Conservation (phyloP, 2,797 vertebrate species). For the Cyprinella venusta region DNA sequence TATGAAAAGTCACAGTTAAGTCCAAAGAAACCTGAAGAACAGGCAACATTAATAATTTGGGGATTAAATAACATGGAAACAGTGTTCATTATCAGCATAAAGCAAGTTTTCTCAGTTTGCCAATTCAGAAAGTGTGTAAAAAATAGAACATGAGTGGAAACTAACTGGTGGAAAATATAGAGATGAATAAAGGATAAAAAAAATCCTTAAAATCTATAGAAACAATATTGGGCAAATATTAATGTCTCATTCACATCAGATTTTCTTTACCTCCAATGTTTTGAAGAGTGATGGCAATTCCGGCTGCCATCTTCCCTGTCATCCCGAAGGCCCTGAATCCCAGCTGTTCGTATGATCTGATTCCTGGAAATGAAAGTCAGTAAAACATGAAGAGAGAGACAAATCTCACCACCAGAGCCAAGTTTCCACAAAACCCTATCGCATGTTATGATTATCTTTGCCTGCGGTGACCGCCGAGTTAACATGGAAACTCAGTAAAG, state of each 20-base stretch:
- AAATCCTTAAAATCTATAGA: no score
- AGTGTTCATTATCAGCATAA: background rate
- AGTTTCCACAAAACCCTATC: constrained; percentile 18
- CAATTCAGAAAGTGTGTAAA: background rate
- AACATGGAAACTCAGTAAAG: background rate
- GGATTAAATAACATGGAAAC: background rate
- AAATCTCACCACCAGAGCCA: constrained; percentile 13
- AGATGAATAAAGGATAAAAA: background rate
- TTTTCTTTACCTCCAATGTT: constrained; percentile 89
- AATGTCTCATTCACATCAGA: background rate
- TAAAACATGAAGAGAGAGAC: constrained; percentile 28
- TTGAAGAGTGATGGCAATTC: constrained; percentile 92
- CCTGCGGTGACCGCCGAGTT: background rate
- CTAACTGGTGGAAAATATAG: background rate
- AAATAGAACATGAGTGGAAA: background rate
- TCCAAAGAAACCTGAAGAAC: background rate
- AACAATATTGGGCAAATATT: background rate
- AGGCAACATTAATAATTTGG: background rate
- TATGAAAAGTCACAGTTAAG: background rate
- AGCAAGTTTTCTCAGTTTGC: background rate
- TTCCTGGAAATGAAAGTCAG: constrained; percentile 77
- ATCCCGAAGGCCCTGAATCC: constrained; percentile 92
- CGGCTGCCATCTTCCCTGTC: constrained; percentile 92
- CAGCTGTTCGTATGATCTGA: constrained; percentile 93
- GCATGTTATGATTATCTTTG: background rate